Percentiles rank a stretch among this genome's conserved stretches.
phyloP scores from a whole-genome alignment of 2,113 vertebrate species.

The Xenus cinereus region DNA sequence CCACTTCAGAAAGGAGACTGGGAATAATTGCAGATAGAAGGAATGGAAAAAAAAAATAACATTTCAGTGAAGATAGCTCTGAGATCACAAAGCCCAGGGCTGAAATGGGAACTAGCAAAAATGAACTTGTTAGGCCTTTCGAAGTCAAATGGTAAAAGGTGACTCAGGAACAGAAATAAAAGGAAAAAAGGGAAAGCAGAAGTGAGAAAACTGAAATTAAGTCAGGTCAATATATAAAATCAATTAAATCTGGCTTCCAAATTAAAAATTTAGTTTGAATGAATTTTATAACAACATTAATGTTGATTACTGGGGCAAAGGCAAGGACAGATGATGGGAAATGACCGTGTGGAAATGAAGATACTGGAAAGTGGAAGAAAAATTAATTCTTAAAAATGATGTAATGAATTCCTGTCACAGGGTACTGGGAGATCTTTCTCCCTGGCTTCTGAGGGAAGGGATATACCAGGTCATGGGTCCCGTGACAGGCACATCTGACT shows the following conservation, averaged over 20 bases:
- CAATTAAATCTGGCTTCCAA: neutral
- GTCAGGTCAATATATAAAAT: neutral
- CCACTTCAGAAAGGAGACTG: neutral
- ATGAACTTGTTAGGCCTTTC: neutral
- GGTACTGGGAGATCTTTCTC: neutral
- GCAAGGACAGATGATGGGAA: neutral
- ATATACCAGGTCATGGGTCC: accelerated
- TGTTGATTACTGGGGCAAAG: neutral
- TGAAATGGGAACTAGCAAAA: neutral
- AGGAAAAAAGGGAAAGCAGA: neutral
- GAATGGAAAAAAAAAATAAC: accelerated
- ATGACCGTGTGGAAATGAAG: neutral
- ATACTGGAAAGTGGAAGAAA: neutral
- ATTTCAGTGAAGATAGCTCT: neutral
- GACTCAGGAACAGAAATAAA: neutral
- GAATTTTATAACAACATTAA: neutral
- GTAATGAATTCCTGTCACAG: neutral
- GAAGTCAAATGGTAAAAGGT: neutral
- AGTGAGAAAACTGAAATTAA: neutral
- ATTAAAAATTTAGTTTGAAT: neutral
- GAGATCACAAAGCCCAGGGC: accelerated
- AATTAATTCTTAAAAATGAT: neutral
- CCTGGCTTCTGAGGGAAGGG: neutral
- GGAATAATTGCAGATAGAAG: neutral
- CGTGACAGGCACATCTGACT: neutral